phyloP scores from a whole-genome alignment of 2,888 invertebrate species.

The Neoscelio sp. region DNA sequence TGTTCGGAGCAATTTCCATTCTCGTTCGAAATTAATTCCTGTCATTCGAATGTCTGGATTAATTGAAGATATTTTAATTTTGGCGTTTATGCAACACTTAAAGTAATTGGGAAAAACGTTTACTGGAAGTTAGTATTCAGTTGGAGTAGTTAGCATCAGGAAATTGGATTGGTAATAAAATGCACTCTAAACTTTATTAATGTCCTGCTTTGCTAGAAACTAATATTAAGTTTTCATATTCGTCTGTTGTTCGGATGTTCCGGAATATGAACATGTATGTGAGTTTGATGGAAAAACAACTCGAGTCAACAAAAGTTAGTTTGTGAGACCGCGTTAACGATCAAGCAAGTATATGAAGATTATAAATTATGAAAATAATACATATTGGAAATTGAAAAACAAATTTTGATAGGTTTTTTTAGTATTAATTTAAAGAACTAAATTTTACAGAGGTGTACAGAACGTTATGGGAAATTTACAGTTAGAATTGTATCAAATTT shows the following conservation, averaged over 20 bases:
- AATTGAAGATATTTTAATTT: constrained; percentile 32
- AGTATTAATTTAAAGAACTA: too few relatives aligned
- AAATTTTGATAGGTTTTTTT: too few relatives aligned
- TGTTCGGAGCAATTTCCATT: constrained; percentile 26
- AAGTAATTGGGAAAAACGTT: constrained; percentile 47
- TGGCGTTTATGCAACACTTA: constrained; percentile 41
- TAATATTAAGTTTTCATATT: constrained; percentile 59
- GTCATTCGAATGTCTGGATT: constrained; percentile 20
- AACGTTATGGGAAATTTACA: too few relatives aligned
- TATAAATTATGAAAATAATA: too few relatives aligned
- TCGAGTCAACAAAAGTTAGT: constrained; percentile 1
- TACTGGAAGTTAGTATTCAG: constrained; percentile 36
- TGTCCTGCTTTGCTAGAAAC: constrained; percentile 49
- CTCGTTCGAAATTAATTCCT: constrained; percentile 29
- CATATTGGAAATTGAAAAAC: too few relatives aligned
- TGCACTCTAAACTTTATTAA: constrained; percentile 56
- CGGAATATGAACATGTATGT: constrained; percentile 17
- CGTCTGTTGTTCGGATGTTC: constrained; percentile 37
- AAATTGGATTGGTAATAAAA: constrained; percentile 62
- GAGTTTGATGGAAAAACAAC: constrained; percentile 5
- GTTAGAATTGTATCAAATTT: too few relatives aligned
- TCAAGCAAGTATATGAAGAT: too few relatives aligned
- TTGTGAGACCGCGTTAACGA: too few relatives aligned
- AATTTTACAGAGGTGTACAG: too few relatives aligned
- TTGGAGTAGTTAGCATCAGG: constrained; percentile 45